Base-by-base conservation (phyloP, 2,797 vertebrate genomes). In the Xenopus petersii region DNA sequence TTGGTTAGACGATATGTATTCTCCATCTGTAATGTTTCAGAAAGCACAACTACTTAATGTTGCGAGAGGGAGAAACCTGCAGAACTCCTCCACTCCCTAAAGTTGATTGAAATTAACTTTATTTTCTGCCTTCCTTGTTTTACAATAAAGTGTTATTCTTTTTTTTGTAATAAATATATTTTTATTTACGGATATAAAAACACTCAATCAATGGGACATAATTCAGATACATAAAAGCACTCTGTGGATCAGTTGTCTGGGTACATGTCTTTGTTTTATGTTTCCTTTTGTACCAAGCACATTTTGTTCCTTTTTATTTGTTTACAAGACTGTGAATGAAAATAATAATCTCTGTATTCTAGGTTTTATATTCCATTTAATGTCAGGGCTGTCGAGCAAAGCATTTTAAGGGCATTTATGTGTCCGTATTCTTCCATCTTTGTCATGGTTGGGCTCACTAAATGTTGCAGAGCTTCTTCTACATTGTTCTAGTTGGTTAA, bases 81-180 rank as follows among this genome's bases (percentile, higher is more conserved):
- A 83, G 86, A 89, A 88, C 87, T 91, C 84, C 82, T 80, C 49
- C 75, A 65, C 51, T 15, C 58, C 15, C 69, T 51, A 68, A 72
- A 58, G 54, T 69, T 74, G 70, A 83, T 74, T 83, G 86, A 87
- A 87, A 83, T 84, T 86, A 60, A 88, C 81, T 89, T 87, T 85
- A 85, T 81, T 81, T 76, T 84, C 86, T 90, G 89, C 87, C 84
- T 90, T 89, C 84, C 83, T 93, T 86, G 85, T 91, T 92, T 88
- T 87, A 88, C 82, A 86, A 92, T 92, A 65, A 77, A 93, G 94
- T 92, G 92, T 92, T 93, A 94, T 90, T 96, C 93, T 92, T 94
- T 95, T 95, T 30, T 98, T 96, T 96, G 92, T 98, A 97, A 74
- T 93, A 88, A 90, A 93, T 92, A 92, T 93, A 91, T 94, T 95